Evolutionary conservation across 1,140 invertebrate genomes (phyloP).

Genomic region (Drosophila nikananu): DNA sequence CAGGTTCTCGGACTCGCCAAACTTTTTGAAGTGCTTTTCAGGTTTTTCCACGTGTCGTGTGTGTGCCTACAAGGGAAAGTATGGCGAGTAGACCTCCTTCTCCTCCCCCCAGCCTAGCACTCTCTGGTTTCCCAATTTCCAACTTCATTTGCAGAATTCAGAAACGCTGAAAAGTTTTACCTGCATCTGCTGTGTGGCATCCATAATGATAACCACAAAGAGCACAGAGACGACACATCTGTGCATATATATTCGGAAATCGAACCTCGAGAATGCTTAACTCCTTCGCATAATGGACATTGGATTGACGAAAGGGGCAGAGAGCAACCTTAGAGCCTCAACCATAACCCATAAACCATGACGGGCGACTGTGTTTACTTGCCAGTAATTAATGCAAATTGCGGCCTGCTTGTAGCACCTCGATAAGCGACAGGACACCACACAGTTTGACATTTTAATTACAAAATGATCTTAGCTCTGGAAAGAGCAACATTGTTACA

Average conservation of each 20-base stretch:
- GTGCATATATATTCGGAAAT: not conserved
- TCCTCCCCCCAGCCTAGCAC: too few relatives aligned
- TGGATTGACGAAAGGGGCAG: not conserved
- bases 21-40: constrained; percentile 46
- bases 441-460: not conserved
- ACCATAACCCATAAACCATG: not conserved
- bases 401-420: not conserved
- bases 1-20: constrained; percentile 1
- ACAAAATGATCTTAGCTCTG: not conserved
- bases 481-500: not conserved
- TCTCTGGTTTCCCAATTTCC: not conserved
- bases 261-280: not conserved
- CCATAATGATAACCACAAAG: constrained; percentile 9
- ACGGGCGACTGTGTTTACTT: constrained; percentile 30
- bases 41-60: constrained; percentile 4
- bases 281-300: constrained; percentile 27
- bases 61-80: not conserved
- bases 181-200: not conserved
- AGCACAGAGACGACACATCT: not conserved
- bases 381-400: constrained; percentile 43
- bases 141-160: constrained; percentile 59
- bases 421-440: not conserved
- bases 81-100: too few relatives aligned
- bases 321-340: not conserved
- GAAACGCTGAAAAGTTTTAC: constrained; percentile 31